Evolutionary conservation across 53 echinoderm and acorn worm species (phyloP), one percentile per base, ranked within the genome.

Genomic region (Holothuria leucospilota): DNA sequence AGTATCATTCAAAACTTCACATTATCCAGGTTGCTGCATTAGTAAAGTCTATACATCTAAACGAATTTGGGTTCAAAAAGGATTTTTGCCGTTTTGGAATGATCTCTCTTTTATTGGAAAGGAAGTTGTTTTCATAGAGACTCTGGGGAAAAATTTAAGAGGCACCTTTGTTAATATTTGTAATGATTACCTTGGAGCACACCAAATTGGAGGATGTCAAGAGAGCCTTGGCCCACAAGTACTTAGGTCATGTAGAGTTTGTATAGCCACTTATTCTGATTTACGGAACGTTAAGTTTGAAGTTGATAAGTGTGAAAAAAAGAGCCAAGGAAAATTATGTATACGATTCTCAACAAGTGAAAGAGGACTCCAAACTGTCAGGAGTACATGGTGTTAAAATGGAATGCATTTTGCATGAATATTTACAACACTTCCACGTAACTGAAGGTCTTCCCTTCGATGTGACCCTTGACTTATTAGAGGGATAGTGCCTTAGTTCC

Each of bases 91-190:
- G 6, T 51, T 75, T 51, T 75, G 46, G 73, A 75, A 75, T 20
- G 77, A 75, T 75, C 77, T 75, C 0, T 75, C 53, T 11, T 75
- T 75, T 42, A 75, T 51, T 75, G 77, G 49, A 75, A 75, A 75
- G 77, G 6, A 75, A 42, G 52, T 14, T 75, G 77, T 52, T 21
- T 75, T 75, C 46, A 42, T 75, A 11, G 77, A 42, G 39, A 38
- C 71, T 0, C n/a, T 5, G 9, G 29, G 51, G 30, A 38, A 11
- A 26, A 75, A 9, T 42, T 39, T 75, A 26, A 75, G 26, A 42
- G 77, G 77, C 8, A 75, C 77, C 7, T 52, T 42, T 42, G 23
- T 52, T 40, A 6, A 51, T 52, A 42, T 75, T 42, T 75, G n/a
- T n/a, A n/a, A n/a, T n/a, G n/a, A n/a, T n/a, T n/a, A n/a, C n/a